Evolutionary conservation across 2,797 vertebrate genomes (phyloP).

Genomic region (Alexandromys oeconomus): DNA sequence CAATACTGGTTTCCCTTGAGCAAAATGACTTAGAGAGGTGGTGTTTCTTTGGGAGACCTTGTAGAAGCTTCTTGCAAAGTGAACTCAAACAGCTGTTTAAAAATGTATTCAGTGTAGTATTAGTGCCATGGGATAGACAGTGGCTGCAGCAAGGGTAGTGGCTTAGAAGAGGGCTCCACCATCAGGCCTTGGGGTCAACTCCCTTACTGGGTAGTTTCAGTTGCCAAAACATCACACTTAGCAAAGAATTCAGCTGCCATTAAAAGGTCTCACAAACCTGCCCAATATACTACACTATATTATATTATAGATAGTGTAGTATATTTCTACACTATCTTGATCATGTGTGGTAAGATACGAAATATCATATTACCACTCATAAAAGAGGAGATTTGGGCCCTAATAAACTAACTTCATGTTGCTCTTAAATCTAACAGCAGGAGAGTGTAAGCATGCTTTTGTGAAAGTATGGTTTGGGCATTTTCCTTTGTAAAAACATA

Average conservation of each 20-base stretch:
- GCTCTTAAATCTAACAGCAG: not conserved
- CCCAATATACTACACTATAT: not conserved
- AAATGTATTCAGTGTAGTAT: slow-evolving; percentile 75
- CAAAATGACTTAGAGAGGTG: not conserved
- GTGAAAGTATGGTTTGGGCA: not conserved
- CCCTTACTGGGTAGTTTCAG: slow-evolving; percentile 86
- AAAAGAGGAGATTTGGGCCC: not conserved
- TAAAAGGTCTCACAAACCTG: not conserved
- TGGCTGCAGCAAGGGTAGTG: slow-evolving; percentile 82
- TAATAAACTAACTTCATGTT: not conserved
- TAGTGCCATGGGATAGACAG: slow-evolving; percentile 82
- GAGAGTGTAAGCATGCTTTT: not conserved
- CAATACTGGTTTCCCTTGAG: not conserved
- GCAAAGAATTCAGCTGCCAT: slow-evolving; percentile 51
- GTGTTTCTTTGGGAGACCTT: slow-evolving; percentile 13
- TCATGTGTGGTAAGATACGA: not conserved
- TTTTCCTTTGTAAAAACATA: not conserved
- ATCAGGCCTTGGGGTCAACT: slow-evolving; percentile 86
- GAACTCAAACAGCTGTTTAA: slow-evolving; percentile 18
- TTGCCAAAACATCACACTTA: slow-evolving; percentile 86
- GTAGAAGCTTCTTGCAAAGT: slow-evolving; percentile 44
- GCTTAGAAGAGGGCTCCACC: slow-evolving; percentile 87
- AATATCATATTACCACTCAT: not conserved
- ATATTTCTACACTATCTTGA: slow-evolving; percentile 4
- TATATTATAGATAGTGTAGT: no score